Percentiles rank a stretch among this genome's conserved stretches.
These are phyloP conservation scores for Dicaeum eximium DNA, from an alignment of 2,113 vertebrate genomes.

Conservation along the genomic window DNA sequence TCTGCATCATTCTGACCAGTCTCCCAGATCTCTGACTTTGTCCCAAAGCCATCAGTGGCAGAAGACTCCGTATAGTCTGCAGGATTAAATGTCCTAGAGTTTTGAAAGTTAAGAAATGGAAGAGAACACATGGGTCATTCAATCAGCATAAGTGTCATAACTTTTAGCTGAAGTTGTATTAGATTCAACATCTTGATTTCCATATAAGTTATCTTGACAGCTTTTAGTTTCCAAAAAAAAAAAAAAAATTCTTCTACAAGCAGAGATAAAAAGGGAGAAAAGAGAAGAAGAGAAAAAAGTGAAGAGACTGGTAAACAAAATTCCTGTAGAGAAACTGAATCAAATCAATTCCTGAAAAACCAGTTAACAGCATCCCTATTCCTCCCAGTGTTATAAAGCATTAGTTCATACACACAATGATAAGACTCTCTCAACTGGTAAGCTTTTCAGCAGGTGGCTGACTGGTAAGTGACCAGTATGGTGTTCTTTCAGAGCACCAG, in stretches of 20 bases:
- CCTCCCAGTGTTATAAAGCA: not conserved
- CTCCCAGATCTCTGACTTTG: conserved; percentile 84
- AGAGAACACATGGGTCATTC: conserved; percentile 55
- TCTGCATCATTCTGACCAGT: conserved; percentile 78
- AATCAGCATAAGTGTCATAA: not conserved
- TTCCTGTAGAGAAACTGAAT: not conserved
- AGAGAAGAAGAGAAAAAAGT: not conserved
- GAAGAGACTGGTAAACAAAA: not conserved
- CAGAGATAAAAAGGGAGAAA: not conserved
- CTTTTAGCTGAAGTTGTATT: not conserved
- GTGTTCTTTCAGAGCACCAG: not conserved
- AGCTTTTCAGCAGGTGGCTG: not conserved
- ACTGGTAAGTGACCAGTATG: not conserved
- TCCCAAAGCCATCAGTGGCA: conserved; percentile 70
- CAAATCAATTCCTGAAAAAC: not conserved
- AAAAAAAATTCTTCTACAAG: not conserved
- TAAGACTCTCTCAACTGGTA: not conserved
- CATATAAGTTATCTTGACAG: not conserved
- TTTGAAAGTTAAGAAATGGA: conserved; percentile 54
- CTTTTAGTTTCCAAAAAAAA: not conserved
- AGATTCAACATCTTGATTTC: not conserved
- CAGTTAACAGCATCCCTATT: not conserved
- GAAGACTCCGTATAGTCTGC: conserved; percentile 86
- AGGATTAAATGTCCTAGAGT: conserved; percentile 89
- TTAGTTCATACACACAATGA: not conserved